These are phyloP conservation scores for Anadara kagoshimensis DNA, from an alignment of 1,140 invertebrate genomes.

Conservation along the genomic window DNA sequence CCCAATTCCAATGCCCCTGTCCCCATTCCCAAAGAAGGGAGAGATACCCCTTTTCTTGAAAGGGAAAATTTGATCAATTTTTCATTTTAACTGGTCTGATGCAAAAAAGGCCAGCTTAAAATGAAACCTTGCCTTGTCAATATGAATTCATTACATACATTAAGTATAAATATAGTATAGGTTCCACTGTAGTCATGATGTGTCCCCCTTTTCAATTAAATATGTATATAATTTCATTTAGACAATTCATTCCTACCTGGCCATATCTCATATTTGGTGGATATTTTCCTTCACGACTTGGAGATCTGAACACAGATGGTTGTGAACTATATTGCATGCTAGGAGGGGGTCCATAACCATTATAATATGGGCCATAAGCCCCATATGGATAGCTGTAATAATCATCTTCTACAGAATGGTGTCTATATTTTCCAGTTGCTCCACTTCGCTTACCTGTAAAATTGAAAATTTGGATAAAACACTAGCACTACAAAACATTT, in stretches of 20 bases:
- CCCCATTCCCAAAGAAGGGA: too few species aligned
- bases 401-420: constrained; percentile 68
- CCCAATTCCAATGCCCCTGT: too few species aligned
- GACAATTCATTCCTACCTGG: constrained; percentile 37
- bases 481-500: not conserved
- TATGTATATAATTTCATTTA: too few species aligned
- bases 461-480: not conserved
- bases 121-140: too few species aligned
- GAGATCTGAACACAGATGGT: constrained; percentile 61
- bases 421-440: constrained; percentile 51
- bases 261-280: constrained; percentile 50
- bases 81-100: too few species aligned
- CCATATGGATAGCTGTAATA: constrained; percentile 58
- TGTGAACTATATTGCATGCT: constrained; percentile 65
- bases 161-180: too few species aligned
- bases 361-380: constrained; percentile 51
- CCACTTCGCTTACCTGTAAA: constrained; percentile 24
- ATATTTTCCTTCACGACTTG: constrained; percentile 62
- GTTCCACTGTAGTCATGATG: too few species aligned
- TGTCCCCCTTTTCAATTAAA: too few species aligned
- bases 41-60: too few species aligned
- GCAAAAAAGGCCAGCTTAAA: too few species aligned
- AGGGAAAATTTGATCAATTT: too few species aligned
- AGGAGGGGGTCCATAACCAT: constrained; percentile 42
- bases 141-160: too few species aligned